phyloP scores from a whole-genome alignment of 1,140 invertebrate genomes.

The Philopotamus ludificatus region DNA sequence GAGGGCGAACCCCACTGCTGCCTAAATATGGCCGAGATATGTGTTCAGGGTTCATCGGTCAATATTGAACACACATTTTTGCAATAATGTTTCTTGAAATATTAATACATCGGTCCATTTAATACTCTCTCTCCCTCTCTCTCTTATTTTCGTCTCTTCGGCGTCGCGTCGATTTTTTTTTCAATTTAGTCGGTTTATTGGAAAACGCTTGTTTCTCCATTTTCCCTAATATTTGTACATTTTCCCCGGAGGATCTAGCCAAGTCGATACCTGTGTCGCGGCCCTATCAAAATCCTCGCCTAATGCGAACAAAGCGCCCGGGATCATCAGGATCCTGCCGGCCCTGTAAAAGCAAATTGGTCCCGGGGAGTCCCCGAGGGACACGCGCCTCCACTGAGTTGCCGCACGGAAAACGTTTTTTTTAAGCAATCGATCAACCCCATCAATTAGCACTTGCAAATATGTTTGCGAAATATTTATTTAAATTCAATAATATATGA shows the following conservation, averaged over 20 bases:
- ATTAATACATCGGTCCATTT: no score
- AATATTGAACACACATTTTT: no score
- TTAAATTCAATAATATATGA: no score
- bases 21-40: no score
- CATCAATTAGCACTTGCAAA: background rate
- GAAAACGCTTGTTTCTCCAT: no score
- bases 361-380: background rate
- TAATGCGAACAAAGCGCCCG: conserved; percentile 33
- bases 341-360: conserved; percentile 6
- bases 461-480: background rate
- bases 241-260: background rate
- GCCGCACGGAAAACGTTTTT: background rate
- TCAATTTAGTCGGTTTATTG: no score
- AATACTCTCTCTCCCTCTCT: no score
- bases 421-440: background rate
- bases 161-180: no score
- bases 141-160: no score
- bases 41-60: no score
- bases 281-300: conserved; percentile 17
- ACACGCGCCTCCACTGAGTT: background rate
- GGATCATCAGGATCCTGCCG: conserved; percentile 22
- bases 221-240: conserved; percentile 15
- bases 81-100: no score
- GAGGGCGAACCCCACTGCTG: no score
- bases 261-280: background rate